Percentiles rank a stretch among this genome's conserved stretches.
Evolutionary conservation across 2,113 vertebrate species (phyloP).

Genomic region (Lampris megalopsis): DNA sequence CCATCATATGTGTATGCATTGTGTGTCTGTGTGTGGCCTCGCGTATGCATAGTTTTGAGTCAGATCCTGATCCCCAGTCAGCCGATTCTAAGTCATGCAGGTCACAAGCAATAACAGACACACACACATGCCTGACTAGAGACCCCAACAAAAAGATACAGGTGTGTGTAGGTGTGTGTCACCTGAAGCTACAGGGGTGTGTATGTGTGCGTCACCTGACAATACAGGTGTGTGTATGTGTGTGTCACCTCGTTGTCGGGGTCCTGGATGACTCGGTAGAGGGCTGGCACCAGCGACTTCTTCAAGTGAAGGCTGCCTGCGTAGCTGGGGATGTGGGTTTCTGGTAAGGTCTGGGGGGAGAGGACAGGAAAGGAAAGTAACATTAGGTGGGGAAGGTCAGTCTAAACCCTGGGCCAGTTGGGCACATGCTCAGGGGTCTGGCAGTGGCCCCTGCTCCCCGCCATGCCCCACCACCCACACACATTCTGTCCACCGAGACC

Average conservation of each 20-base stretch:
- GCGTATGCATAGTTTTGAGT: conserved; percentile 15
- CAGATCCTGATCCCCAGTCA: conserved; percentile 24
- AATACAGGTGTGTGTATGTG: conserved; percentile 1
- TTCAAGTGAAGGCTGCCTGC: conserved; percentile 94
- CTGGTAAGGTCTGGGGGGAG: conserved; percentile 88
- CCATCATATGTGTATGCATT: neutral
- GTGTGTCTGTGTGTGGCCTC: conserved; percentile 1
- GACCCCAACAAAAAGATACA: neutral
- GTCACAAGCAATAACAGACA: conserved; percentile 23
- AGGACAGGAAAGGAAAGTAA: conserved; percentile 13
- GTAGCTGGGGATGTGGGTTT: conserved; percentile 92
- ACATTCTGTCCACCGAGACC: too few relatives aligned
- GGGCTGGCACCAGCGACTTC: conserved; percentile 91
- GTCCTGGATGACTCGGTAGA: conserved; percentile 97
- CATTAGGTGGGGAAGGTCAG: too few relatives aligned
- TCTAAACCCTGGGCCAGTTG: too few relatives aligned
- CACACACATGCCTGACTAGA: conserved; percentile 11
- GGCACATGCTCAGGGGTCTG: too few relatives aligned
- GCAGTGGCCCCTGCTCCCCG: too few relatives aligned
- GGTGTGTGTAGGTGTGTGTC: neutral
- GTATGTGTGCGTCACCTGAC: neutral
- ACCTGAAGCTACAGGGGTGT: neutral
- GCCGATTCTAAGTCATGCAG: conserved; percentile 22
- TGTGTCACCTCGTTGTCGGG: conserved; percentile 91
- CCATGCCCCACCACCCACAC: too few relatives aligned